Evolutionary conservation across 2,797 vertebrate species (phyloP), one percentile per base, ranked within the genome.

Genomic region (Microchirus variegatus): DNA sequence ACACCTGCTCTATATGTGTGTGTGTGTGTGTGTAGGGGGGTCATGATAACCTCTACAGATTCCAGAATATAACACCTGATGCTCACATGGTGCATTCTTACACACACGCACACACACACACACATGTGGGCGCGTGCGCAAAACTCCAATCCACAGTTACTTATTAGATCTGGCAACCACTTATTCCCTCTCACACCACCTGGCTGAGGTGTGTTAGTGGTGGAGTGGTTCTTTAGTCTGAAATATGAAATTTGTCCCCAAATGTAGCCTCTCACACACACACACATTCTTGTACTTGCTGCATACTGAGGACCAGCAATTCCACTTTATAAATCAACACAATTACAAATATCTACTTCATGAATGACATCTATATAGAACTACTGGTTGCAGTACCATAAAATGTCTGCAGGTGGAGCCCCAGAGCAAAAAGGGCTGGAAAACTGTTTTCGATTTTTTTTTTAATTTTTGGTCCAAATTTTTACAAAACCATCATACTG

Each of bases 11-110:
- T 73, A n/a, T 69, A 70, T 73, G 73, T 47, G 45, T 43, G 65
- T 59, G 15, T 37, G 47, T 47, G 67, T 56, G 59, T 41, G 48
- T 66, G 60, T 42, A 52, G 46, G 47, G 43, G 67, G 75, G 83
- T 81, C 78, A 82, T 81, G 63, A 76, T 81, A 81, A 84, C 75
- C 75, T 78, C 62, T 48, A 37, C 60, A 67, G 65, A 78, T 63
- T 75, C 57, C 68, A 50, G 57, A 61, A 41, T 78, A 59, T 37
- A 77, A 74, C 75, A 82, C 76, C 83, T 80, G 82, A 75, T 59
- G 63, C 67, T 68, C 62, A 69, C 54, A 68, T 54, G 41, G 14
- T 26, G 13, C 16, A 46, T 11, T 37, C 46, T 40, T 17, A 31
- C 41, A n/a, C 45, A 17, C 42, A 22, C 46, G 54, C 45, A 46